Base-by-base conservation (phyloP, 2,888 invertebrate genomes). In the Schrankia costaestrigalis region DNA sequence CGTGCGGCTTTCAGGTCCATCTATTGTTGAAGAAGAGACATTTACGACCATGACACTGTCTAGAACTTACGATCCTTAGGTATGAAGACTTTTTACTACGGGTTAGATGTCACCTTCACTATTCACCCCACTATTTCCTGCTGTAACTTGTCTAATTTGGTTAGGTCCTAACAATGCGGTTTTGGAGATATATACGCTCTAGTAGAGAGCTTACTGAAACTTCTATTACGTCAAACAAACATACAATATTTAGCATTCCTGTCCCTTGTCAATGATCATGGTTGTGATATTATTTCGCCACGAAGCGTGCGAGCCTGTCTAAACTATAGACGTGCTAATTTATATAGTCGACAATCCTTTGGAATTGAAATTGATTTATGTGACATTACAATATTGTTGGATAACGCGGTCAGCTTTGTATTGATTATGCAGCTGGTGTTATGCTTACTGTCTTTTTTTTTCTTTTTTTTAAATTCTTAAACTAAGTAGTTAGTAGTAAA, bases 281-380 rank as follows among this genome's bases (percentile, higher is more conserved):
- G 19, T 11, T 18, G 18, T 18, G 27, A 11, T 13, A 25, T 32
- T 39, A 43, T 53, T 56, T 46, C 40, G 19, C 35, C 30, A 43
- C 25, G 26, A 46, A 48, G 45, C 46, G 49, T 52, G 46, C 46
- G 30, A 43, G 40, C 26, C 31, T 46, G 46, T 42, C 47, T n/a
- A 26, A 27, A 30, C 28, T 24, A 49, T 47, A 41, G 29, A 51
- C 45, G 39, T 58, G 49, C 46, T 56, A 63, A 63, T 58, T 63
- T 63, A 63, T 56, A 44, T 36, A 18, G 46, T 44, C 43, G 36
- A 41, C 57, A 55, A 56, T 46, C 41, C 41, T 43, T 56, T 43
- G 48, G 53, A 57, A 65, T 58, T 57, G 41, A 42, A 49, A 56
- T 56, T 71, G 69, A 71, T 71, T 71, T 71, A 70, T 61, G 55